phyloP scores from a whole-genome alignment of 2,888 invertebrate genomes.

The Theretra japonica region DNA sequence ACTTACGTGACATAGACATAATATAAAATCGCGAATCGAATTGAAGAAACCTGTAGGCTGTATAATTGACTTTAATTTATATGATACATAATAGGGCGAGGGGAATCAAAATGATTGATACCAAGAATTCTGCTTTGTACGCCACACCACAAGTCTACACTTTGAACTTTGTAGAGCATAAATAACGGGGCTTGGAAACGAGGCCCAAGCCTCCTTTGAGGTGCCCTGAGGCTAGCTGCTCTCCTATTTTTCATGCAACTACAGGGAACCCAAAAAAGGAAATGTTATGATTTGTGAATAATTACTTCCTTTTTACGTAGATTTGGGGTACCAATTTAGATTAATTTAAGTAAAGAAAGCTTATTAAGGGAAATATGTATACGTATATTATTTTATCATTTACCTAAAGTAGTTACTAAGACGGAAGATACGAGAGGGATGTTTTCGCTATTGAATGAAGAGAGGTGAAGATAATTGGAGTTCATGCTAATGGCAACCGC shows the following conservation, averaged over 20 bases:
- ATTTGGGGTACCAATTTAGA: constrained; percentile 8
- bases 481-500: too few relatives aligned
- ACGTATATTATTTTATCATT: too few relatives aligned
- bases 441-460: too few relatives aligned
- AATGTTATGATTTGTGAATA: constrained; percentile 29
- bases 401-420: too few relatives aligned
- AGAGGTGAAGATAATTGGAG: too few relatives aligned
- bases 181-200: constrained; percentile 32
- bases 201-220: constrained; percentile 29
- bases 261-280: constrained; percentile 24
- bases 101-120: constrained; percentile 35
- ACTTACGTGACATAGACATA: not conserved
- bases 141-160: constrained; percentile 31
- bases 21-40: constrained; percentile 25
- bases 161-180: constrained; percentile 34
- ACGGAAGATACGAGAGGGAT: too few relatives aligned
- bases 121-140: constrained; percentile 32
- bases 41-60: constrained; percentile 31
- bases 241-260: constrained; percentile 33
- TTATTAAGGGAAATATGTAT: too few relatives aligned
- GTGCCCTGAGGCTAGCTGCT: constrained; percentile 31
- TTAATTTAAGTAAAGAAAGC: too few relatives aligned
- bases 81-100: constrained; percentile 30
- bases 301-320: constrained; percentile 17
- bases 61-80: constrained; percentile 32